Evolutionary conservation across 92 coral and sea anemone genomes (phyloP).

Genomic region (Bergia puertoricense): DNA sequence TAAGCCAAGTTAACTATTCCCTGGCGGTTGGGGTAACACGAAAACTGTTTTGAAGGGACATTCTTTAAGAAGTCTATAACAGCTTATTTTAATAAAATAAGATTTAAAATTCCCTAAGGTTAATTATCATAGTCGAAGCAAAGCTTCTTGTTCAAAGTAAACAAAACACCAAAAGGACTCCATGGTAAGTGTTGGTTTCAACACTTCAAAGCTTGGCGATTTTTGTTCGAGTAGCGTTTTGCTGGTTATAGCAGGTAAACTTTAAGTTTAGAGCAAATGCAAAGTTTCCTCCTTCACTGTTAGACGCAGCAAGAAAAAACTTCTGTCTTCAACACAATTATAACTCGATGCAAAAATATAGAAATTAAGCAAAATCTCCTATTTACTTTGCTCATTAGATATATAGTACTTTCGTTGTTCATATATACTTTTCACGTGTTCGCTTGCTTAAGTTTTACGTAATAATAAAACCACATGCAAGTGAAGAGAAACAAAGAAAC

Average conservation of each 20-base stretch:
- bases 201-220: background rate
- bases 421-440: background rate
- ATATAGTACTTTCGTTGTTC: background rate
- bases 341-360: background rate
- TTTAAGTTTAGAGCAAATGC: background rate
- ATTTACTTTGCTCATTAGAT: background rate
- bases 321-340: background rate
- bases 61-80: no score
- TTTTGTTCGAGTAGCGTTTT: background rate
- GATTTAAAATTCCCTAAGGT: no score
- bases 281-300: background rate
- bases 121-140: background rate
- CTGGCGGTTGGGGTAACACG: no score
- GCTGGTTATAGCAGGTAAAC: background rate
- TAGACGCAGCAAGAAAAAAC: background rate
- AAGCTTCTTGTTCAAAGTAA: background rate
- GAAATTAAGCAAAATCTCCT: background rate
- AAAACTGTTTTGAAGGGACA: no score
- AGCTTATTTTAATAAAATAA: no score
- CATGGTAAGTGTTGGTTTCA: background rate
- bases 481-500: background rate
- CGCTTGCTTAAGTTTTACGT: background rate
- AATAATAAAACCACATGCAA: constrained; percentile 21
- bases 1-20: no score
- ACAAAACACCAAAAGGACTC: background rate